Conservation (phyloP, 2,888 invertebrate species). For the Drosophila maculinotata region DNA sequence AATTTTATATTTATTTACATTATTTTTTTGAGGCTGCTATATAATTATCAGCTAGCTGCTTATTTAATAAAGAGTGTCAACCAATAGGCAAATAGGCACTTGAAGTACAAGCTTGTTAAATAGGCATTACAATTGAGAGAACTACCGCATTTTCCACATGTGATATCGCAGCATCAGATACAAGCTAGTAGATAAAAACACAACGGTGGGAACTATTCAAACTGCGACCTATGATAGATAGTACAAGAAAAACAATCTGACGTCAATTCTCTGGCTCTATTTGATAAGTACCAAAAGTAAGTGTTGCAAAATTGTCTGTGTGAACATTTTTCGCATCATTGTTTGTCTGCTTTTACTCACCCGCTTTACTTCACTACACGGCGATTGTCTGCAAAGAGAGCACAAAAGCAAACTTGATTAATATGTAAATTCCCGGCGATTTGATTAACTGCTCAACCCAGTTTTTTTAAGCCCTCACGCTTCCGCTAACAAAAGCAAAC, state of each 20-base stretch:
- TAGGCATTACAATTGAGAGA: slow-evolving; percentile 30
- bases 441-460: slow-evolving; percentile 73
- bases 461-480: slow-evolving; percentile 40
- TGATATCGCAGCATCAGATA: slow-evolving; percentile 30
- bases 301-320: slow-evolving; percentile 45
- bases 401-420: slow-evolving; percentile 66
- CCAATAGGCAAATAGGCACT: slow-evolving; percentile 46
- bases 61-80: slow-evolving; percentile 63
- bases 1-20: slow-evolving; percentile 38
- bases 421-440: slow-evolving; percentile 69
- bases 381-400: slow-evolving; percentile 56
- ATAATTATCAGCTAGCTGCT: slow-evolving; percentile 52
- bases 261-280: slow-evolving; percentile 38
- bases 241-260: slow-evolving; percentile 36
- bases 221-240: slow-evolving; percentile 41
- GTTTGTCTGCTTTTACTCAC: slow-evolving; percentile 46
- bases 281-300: slow-evolving; percentile 35
- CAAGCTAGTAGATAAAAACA: slow-evolving; percentile 30
- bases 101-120: slow-evolving; percentile 19
- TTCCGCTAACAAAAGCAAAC: slow-evolving; percentile 64
- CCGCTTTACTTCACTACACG: slow-evolving; percentile 31
- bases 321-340: slow-evolving; percentile 45
- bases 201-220: slow-evolving; percentile 47
- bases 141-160: slow-evolving; percentile 33
- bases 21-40: slow-evolving; percentile 16